A percentile compares a stretch with the other conserved stretches of the same genome.
Conservation (phyloP, 2,888 invertebrate genomes). For the Gastracanthus pulcherrimus region DNA sequence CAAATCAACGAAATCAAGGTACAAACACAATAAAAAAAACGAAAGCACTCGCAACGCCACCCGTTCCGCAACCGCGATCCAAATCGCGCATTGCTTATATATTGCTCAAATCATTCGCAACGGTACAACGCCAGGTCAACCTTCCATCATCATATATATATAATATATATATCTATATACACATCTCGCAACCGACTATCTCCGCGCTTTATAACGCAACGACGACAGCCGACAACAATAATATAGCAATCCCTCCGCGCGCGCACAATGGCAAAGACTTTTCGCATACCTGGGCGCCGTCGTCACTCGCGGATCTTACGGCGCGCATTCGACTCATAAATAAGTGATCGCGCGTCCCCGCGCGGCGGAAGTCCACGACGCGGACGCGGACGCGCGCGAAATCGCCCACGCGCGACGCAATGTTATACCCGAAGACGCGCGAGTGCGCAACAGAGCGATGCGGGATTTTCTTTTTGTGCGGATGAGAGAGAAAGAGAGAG, state of each 20-base stretch:
- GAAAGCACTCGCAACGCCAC: no score
- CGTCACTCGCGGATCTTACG: background rate
- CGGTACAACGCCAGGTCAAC: background rate
- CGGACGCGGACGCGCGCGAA: background rate
- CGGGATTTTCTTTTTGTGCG: background rate
- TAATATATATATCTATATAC: background rate
- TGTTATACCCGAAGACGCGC: background rate
- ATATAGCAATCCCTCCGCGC: background rate
- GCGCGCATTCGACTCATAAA: conserved; percentile 13
- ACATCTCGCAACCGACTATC: background rate
- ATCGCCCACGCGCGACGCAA: no score
- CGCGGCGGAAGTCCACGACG: background rate
- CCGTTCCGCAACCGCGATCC: background rate
- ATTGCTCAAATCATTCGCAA: background rate
- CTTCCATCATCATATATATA: background rate
- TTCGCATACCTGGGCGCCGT: background rate
- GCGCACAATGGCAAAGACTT: background rate
- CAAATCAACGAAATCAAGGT: no score
- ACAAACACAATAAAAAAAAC: no score
- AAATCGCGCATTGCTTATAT: background rate
- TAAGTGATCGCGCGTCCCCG: conserved; percentile 17
- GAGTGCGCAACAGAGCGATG: background rate
- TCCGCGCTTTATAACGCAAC: no score
- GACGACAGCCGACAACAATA: background rate
- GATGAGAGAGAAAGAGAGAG: no score